Base-by-base conservation (phyloP, 2,888 invertebrate species). In the Ecliptopera silaceata region DNA sequence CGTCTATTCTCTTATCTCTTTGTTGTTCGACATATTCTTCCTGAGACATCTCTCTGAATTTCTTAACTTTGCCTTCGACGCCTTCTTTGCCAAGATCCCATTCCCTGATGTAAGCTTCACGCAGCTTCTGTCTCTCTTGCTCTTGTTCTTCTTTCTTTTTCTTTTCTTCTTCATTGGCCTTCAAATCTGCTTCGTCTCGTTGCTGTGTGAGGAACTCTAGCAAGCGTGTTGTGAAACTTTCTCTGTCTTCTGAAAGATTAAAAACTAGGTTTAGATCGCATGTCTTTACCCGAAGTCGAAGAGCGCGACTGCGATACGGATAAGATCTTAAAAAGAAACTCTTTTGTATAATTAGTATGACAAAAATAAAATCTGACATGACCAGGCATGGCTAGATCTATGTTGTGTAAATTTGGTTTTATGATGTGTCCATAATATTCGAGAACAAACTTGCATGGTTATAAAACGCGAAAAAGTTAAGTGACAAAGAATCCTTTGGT, bases 21-120 rank as follows among this genome's bases (percentile, higher is more conserved):
- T 96, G 94, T 71, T 95, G 94, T 61, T 95, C 93, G 5, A 95
- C 92, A 93, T 96, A 96, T 81, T 96, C 95, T 75, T 95, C 94
- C 87, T 96, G 96, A 0, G 93, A 92, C 92, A 95, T 93, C 75
- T 94, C 93, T 69, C 71, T 78, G 63, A 90, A 91, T 65, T 83
- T 86, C 71, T 78, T 90, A 57, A 65, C 74, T 78, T 93, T 84
- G 0, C 71, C 89, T 51, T 91, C 81, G 8, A 93, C 82, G 0
- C 93, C 94, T 29, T 93, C 93, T 79, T 95, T 95, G 0, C 95
- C 95, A 18, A 94, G 79, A 77, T 95, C 95, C 95, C 95, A 95
- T 39, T 95, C 95, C 32, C 95, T 86, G 10, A 95, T 82, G 61
- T 93, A 93, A 4, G 84, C 85, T 55, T 92, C 92, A 36, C 93